Conservation (phyloP, 2,113 vertebrate species). For the Rhynchopsitta pachyrhyncha region DNA sequence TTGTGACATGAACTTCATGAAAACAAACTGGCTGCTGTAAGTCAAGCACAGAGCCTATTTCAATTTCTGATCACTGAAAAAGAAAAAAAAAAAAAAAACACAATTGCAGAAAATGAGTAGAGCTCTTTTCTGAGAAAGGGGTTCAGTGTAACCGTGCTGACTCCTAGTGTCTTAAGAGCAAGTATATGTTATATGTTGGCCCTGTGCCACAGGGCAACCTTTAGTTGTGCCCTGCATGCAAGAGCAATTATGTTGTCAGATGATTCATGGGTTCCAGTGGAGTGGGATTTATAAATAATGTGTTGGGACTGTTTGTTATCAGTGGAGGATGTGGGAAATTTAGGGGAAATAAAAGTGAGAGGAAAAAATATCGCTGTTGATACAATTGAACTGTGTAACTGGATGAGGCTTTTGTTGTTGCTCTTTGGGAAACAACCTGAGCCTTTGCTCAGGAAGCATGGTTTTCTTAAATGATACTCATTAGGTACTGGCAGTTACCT, state of each 20-base stretch:
- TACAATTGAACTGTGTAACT: slow-evolving; percentile 18
- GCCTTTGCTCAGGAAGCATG: slow-evolving; percentile 4
- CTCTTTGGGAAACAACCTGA: background rate
- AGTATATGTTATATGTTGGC: background rate
- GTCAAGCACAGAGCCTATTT: background rate
- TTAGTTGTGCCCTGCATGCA: background rate
- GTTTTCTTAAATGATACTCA: background rate
- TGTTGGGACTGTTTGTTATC: background rate
- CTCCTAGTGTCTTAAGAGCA: background rate
- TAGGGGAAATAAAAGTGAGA: background rate
- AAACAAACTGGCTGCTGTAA: background rate
- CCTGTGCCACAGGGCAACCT: background rate
- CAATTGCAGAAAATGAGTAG: accelerated
- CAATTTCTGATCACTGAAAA: background rate
- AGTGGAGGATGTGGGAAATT: slow-evolving; percentile 14
- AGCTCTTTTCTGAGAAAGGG: background rate
- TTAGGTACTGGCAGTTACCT: background rate
- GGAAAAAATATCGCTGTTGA: slow-evolving; percentile 2
- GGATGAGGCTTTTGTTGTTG: slow-evolving; percentile 21
- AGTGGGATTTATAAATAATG: background rate
- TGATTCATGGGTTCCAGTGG: background rate
- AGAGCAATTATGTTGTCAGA: background rate
- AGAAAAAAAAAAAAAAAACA: accelerated
- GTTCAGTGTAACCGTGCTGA: background rate
- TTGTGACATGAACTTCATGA: accelerated